Percentiles rank a stretch among this genome's conserved stretches.
These are phyloP conservation scores for Cyclargus thomasi DNA, from an alignment of 1,140 invertebrate species.

Conservation along the genomic window DNA sequence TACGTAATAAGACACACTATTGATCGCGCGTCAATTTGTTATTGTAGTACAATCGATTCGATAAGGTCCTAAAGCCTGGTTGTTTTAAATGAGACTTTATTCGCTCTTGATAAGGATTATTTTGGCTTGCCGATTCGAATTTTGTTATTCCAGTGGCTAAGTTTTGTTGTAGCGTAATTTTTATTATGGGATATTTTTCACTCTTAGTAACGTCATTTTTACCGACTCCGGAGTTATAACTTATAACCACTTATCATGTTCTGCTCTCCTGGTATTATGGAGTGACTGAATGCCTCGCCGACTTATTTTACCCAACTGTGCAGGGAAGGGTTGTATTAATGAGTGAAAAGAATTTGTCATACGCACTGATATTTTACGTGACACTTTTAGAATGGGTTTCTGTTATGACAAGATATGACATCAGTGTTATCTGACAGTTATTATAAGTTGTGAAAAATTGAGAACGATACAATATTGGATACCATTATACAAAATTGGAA, in stretches of 20 bases:
- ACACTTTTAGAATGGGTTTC: no score
- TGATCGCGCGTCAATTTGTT: neutral
- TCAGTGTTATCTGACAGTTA: no score
- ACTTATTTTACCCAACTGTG: neutral
- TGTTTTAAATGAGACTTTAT: neutral
- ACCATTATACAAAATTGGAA: no score
- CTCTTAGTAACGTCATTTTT: neutral
- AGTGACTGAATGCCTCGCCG: neutral
- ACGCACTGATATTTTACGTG: no score
- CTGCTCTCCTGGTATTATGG: neutral
- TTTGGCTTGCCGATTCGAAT: neutral
- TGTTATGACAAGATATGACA: no score
- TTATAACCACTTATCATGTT: neutral
- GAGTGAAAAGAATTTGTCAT: neutral
- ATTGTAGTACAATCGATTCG: neutral
- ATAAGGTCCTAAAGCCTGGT: neutral
- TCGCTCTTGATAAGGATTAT: neutral
- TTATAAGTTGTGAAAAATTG: no score
- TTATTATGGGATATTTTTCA: conserved; percentile 10
- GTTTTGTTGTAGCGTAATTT: neutral
- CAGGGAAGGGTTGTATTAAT: neutral
- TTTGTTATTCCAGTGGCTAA: neutral
- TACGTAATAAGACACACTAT: neutral
- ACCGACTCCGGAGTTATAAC: neutral
- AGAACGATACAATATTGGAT: no score